Base-by-base conservation (phyloP, 2,888 invertebrate genomes). In the Drosophila hamatofila region DNA sequence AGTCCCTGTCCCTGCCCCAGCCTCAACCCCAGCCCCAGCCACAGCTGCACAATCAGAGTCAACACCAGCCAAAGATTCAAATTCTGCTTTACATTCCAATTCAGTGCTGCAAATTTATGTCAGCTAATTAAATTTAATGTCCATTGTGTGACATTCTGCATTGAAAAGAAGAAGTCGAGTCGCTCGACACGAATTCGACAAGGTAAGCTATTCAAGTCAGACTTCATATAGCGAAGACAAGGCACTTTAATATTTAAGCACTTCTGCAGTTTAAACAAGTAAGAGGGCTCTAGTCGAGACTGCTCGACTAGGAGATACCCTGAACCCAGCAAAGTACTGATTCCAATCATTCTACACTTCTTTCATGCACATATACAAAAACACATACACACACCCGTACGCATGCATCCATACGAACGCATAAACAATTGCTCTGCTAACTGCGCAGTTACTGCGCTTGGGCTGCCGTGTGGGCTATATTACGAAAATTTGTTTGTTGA, bases 111-210 rank as follows among this genome's bases (percentile, higher is more conserved):
- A 71, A 72, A 81, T 83, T 85, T 78, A 85, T 83, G 81, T 68
- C 78, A 80, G 75, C 83, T 83, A 83, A 83, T 83, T 85, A 83
- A 85, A 85, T 85, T 80, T 81, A 85, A 83, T 85, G 83, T 65
- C 73, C 71, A 81, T 69, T 78, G 72, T 81, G 71, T 65, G 72
- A 37, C 60, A 69, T 27, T 57, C 55, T 64, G 71, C 74, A 71
- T 37, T 44, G 42, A 30, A 35, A 41, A 11, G 44, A n/a, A 21
- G 27, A 21, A 23, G 46, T 18, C 23, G n/a, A 37, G 23, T 49
- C 44, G 55, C 6, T 39, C 8, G 37, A 5, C 49, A 33, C 21
- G 55, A 8, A 21, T 66, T 37, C 30, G n/a, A 35, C 9, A 41
- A 35, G 46, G 33, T 21, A 21, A 49, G 23, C 21, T 41, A 8